Percentiles rank a stretch among this genome's conserved stretches.
These are phyloP conservation scores for Chalcosyrphus nemorum DNA, from an alignment of 2,888 invertebrate genomes.

Conservation along the genomic window DNA sequence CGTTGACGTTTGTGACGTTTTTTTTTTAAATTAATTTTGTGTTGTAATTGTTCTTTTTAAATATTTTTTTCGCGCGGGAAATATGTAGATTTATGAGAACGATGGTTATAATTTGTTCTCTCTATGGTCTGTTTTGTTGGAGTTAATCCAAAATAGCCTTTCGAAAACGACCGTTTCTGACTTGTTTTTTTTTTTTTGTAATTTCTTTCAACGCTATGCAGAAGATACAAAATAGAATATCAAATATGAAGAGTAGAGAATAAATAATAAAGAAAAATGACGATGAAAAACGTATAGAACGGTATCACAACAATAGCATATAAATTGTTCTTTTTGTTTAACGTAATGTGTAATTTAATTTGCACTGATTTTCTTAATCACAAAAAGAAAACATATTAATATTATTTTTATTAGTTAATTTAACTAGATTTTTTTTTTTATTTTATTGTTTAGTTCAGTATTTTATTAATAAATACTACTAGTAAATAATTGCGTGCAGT, in stretches of 20 bases:
- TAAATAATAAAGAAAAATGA: conserved; percentile 20
- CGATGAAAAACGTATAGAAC: conserved; percentile 24
- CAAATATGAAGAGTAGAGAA: neutral
- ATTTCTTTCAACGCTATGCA: neutral
- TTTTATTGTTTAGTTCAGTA: conserved; percentile 41
- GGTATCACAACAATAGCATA: conserved; percentile 53
- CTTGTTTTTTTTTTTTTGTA: neutral
- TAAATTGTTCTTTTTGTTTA: conserved; percentile 12
- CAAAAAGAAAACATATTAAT: conserved; percentile 2
- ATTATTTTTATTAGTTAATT: conserved; percentile 39
- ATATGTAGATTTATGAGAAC: neutral
- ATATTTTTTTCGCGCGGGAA: neutral
- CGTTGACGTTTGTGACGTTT: neutral
- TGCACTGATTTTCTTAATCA: conserved; percentile 52
- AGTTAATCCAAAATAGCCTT: neutral
- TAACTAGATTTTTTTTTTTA: conserved; percentile 52
- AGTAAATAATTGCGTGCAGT: conserved; percentile 36
- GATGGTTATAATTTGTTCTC: neutral
- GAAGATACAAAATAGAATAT: neutral
- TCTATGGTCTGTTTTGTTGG: neutral
- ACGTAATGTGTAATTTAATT: conserved; percentile 32
- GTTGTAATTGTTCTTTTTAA: neutral
- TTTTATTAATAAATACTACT: conserved; percentile 47
- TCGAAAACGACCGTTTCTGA: conserved; percentile 34
- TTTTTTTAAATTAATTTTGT: neutral